Conservation (phyloP, 1,140 invertebrate species). For the Callitettix versicolor region DNA sequence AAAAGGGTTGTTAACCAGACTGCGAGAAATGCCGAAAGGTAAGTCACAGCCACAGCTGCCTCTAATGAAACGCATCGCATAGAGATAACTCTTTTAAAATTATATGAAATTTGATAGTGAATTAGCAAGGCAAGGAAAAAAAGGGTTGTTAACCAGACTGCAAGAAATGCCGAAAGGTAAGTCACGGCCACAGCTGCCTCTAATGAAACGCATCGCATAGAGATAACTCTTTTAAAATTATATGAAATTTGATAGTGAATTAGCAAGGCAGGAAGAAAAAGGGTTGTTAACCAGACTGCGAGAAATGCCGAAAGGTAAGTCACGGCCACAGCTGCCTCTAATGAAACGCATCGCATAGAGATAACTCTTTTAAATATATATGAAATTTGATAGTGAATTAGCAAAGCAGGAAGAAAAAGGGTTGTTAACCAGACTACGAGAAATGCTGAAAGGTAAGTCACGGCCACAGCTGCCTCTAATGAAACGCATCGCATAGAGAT, state of each 20-base stretch:
- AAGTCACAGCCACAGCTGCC: too few relatives aligned
- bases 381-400: conserved; percentile 4
- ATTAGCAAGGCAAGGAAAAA: conserved; percentile 2
- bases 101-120: conserved; percentile 9
- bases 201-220: too few relatives aligned
- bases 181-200: too few relatives aligned
- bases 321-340: too few relatives aligned
- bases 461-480: too few relatives aligned
- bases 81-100: too few relatives aligned
- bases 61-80: too few relatives aligned
- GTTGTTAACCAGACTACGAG: conserved; percentile 10
- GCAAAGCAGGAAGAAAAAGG: conserved; percentile 10
- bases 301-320: conserved; percentile 14
- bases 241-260: conserved; percentile 7
- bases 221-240: too few relatives aligned
- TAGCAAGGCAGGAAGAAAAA: conserved; percentile 2
- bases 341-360: too few relatives aligned
- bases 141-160: conserved; percentile 10
- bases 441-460: conserved; percentile 14
- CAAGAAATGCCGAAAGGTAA: conserved; percentile 14
- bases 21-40: conserved; percentile 16
- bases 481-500: too few relatives aligned
- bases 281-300: conserved; percentile 12
- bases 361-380: too few relatives aligned
- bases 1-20: conserved; percentile 6